A percentile compares a stretch with the other conserved stretches of the same genome.
Evolutionary conservation across 2,888 invertebrate genomes (phyloP).

Genomic region (Sylvicola fuscatus): DNA sequence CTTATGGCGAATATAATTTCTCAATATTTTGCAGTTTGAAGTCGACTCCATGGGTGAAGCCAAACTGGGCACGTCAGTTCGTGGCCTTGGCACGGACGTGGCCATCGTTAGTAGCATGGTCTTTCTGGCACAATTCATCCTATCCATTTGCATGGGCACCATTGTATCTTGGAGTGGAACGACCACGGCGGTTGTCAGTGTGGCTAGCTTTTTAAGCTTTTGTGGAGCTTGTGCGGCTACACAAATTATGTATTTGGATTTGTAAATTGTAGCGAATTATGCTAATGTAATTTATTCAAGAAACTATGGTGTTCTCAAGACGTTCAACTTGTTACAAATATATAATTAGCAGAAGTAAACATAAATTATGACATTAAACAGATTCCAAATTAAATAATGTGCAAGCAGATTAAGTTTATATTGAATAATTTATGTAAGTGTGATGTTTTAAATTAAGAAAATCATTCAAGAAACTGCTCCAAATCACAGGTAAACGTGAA

Average conservation of each 20-base stretch:
- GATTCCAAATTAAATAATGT: no score
- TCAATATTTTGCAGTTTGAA: slow-evolving; percentile 32
- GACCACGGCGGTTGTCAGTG: slow-evolving; percentile 72
- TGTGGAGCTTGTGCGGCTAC: slow-evolving; percentile 72
- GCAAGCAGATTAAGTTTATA: no score
- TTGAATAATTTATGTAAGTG: no score
- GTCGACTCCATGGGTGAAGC: slow-evolving; percentile 31
- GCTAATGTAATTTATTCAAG: no score
- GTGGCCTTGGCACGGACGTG: slow-evolving; percentile 87
- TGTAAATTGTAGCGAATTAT: slow-evolving; percentile 37
- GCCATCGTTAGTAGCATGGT: slow-evolving; percentile 92
- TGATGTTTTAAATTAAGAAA: no score
- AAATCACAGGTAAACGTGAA: no score
- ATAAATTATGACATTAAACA: no score
- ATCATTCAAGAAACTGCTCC: no score
- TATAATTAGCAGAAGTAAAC: no score
- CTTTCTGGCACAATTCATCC: slow-evolving; percentile 81
- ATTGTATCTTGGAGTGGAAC: slow-evolving; percentile 62
- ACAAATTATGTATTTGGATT: slow-evolving; percentile 73
- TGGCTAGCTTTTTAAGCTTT: slow-evolving; percentile 65
- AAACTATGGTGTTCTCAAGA: no score
- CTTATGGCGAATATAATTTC: no score
- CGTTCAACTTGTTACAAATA: no score
- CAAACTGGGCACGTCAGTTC: slow-evolving; percentile 36
- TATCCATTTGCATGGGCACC: slow-evolving; percentile 71